phyloP scores from a whole-genome alignment of 2,113 vertebrate genomes.

The Gobio gobio region DNA sequence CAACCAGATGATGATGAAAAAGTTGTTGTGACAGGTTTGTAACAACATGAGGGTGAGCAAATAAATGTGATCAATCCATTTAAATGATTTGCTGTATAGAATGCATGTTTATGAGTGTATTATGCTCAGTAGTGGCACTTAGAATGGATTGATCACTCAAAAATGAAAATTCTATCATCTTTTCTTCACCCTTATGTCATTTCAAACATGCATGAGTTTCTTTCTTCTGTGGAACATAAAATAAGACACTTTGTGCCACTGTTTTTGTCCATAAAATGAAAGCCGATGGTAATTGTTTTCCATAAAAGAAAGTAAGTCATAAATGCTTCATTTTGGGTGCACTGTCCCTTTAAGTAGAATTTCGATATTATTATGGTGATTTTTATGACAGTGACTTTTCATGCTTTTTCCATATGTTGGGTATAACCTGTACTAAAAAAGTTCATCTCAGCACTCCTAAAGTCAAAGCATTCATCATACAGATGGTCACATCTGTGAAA shows the following conservation, averaged over 20 bases:
- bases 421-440: background rate
- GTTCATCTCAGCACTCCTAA: background rate
- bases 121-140: background rate
- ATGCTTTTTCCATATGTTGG: slow-evolving; percentile 22
- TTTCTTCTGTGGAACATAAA: background rate
- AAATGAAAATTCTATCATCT: background rate
- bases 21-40: background rate
- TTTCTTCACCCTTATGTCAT: background rate
- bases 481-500: background rate
- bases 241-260: background rate
- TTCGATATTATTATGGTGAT: background rate
- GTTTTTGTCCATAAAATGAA: background rate
- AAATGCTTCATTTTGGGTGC: background rate
- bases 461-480: background rate
- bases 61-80: background rate
- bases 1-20: background rate
- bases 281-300: background rate
- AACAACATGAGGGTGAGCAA: background rate
- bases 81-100: background rate
- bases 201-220: background rate
- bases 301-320: background rate
- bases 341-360: background rate
- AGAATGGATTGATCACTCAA: background rate
- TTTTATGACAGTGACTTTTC: background rate
- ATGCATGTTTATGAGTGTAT: background rate